These are phyloP conservation scores for Leuciscus idus DNA, from an alignment of 2,113 vertebrate genomes.

Conservation along the genomic window DNA sequence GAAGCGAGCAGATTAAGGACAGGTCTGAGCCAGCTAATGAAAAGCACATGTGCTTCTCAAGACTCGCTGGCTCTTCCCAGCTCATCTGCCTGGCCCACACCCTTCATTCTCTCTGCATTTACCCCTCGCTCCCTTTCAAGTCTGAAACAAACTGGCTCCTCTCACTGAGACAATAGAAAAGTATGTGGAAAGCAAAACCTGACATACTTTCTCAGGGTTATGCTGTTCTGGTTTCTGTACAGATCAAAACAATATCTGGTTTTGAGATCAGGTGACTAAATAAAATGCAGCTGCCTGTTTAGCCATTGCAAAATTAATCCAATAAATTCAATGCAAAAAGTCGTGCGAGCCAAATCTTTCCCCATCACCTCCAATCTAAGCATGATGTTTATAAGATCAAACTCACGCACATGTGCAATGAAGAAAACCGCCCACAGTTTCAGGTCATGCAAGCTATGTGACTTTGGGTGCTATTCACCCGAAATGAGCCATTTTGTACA, in stretches of 20 bases:
- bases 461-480: slow-evolving; percentile 23
- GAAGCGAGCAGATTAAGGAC: slow-evolving; percentile 59
- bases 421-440: not conserved
- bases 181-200: slow-evolving; percentile 14
- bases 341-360: not conserved
- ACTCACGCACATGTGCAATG: not conserved
- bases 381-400: not conserved
- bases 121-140: slow-evolving; percentile 7
- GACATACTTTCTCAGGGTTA: not conserved
- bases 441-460: slow-evolving; percentile 44
- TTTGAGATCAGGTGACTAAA: slow-evolving; percentile 11
- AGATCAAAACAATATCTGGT: not conserved
- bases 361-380: not conserved
- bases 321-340: not conserved
- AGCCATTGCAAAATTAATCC: slow-evolving; percentile 25
- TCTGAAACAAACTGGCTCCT: not conserved
- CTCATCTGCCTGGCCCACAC: slow-evolving; percentile 66
- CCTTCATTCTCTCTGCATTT: slow-evolving; percentile 35
- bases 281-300: slow-evolving; percentile 56
- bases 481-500: not conserved
- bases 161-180: not conserved
- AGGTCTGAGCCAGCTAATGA: slow-evolving; percentile 70
- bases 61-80: slow-evolving; percentile 60
- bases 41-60: slow-evolving; percentile 69
- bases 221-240: slow-evolving; percentile 27